Conservation (phyloP, 2,888 invertebrate genomes). For the Chloroclystis v-ata region DNA sequence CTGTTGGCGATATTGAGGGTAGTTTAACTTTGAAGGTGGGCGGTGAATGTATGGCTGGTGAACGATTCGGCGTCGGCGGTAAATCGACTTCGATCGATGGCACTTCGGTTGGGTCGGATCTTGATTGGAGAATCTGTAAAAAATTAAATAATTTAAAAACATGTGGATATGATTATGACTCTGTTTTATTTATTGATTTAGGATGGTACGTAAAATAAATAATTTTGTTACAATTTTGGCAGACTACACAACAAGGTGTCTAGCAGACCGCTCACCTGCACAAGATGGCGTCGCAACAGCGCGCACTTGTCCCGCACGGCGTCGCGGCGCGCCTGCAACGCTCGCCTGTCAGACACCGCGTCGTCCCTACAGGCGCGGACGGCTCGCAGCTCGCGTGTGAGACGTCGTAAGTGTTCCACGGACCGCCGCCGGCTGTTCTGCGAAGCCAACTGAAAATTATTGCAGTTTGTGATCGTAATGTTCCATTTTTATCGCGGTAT, state of each 20-base stretch:
- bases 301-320: slow-evolving; percentile 41
- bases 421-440: slow-evolving; percentile 68
- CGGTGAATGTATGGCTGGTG: not conserved
- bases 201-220: not conserved
- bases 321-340: slow-evolving; percentile 42
- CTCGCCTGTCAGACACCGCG: slow-evolving; percentile 49
- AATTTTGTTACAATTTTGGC: no score
- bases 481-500: no score
- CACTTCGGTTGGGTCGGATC: slow-evolving; percentile 45
- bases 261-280: slow-evolving; percentile 36
- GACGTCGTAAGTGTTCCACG: slow-evolving; percentile 59
- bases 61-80: not conserved
- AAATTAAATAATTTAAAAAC: not conserved
- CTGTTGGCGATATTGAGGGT: not conserved
- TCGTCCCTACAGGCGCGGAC: slow-evolving; percentile 56
- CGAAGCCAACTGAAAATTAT: slow-evolving; percentile 55
- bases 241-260: no score
- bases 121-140: slow-evolving; percentile 40
- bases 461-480: not conserved
- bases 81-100: slow-evolving; percentile 42
- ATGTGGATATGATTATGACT: not conserved
- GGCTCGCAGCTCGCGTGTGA: slow-evolving; percentile 60
- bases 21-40: not conserved
- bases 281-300: slow-evolving; percentile 42
- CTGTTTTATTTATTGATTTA: no score